phyloP scores from a whole-genome alignment of 37 sponge, comb jelly and placozoan genomes.

The Hormiphora californensis region DNA sequence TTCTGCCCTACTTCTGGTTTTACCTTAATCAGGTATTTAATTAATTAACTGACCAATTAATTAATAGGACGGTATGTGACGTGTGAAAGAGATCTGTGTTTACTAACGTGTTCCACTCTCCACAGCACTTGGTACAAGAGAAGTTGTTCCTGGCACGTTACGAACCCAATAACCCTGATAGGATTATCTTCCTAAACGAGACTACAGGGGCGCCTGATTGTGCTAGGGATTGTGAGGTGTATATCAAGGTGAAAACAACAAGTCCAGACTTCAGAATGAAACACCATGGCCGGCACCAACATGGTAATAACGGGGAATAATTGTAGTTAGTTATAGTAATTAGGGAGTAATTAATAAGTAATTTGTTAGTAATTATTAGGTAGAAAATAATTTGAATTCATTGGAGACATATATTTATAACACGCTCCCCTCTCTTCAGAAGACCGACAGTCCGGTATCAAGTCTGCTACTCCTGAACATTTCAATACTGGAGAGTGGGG shows the following conservation, averaged over 20 bases:
- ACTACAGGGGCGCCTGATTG: slow-evolving; percentile 1
- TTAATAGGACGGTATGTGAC: not conserved
- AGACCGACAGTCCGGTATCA: not conserved
- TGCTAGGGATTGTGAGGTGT: slow-evolving; percentile 27
- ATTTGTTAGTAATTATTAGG: no score
- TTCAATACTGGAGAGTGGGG: not conserved
- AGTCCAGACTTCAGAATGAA: no score
- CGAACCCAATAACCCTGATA: slow-evolving; percentile 18
- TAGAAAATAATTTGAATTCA: no score
- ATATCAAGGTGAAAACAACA: slow-evolving; percentile 10
- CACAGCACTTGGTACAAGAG: slow-evolving; percentile 26
- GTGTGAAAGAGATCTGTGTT: not conserved
- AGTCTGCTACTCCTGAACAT: slow-evolving; percentile 52
- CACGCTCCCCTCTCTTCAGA: not conserved
- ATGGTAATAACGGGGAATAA: no score
- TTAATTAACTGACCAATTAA: not conserved
- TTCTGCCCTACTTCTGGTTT: slow-evolving; percentile 44
- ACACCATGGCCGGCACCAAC: no score
- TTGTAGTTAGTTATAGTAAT: no score
- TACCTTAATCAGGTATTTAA: slow-evolving; percentile 40
- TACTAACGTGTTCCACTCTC: not conserved
- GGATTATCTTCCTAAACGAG: slow-evolving; percentile 22
- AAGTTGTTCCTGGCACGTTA: slow-evolving; percentile 16
- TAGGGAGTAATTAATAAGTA: no score
- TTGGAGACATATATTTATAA: no score